Conservation (phyloP, 2,113 vertebrate genomes). For the Xyrauchen texanus region DNA sequence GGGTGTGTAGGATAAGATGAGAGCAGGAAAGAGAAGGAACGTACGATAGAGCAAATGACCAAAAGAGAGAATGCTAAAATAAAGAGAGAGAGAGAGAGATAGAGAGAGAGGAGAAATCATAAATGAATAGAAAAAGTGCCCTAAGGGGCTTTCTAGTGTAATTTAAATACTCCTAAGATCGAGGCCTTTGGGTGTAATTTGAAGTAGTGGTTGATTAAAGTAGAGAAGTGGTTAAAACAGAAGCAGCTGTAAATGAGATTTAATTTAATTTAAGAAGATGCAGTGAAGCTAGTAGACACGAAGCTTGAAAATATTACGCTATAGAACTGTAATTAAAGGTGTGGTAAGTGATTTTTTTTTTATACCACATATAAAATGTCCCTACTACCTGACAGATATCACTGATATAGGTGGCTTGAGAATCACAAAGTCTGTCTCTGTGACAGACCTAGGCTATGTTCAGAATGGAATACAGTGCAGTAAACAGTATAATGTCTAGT, state of each 20-base stretch:
- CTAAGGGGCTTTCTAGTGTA: not conserved
- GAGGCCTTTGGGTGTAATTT: conserved; percentile 36
- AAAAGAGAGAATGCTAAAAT: not conserved
- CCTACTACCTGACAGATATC: too few relatives aligned
- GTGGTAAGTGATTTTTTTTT: too few relatives aligned
- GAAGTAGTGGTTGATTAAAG: conserved; percentile 24
- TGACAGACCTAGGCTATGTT: too few relatives aligned
- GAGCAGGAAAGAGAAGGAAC: conserved; percentile 4
- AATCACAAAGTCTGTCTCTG: too few relatives aligned
- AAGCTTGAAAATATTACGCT: not conserved
- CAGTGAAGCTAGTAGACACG: not conserved
- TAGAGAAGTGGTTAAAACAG: not conserved
- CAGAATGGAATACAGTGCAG: too few relatives aligned
- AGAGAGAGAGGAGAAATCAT: not conserved
- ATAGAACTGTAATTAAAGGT: not conserved
- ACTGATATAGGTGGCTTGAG: too few relatives aligned
- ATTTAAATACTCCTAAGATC: conserved; percentile 4
- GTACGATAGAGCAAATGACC: conserved; percentile 10
- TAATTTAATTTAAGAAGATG: conserved; percentile 24
- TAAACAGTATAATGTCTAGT: too few relatives aligned
- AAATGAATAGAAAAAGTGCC: conserved; percentile 32
- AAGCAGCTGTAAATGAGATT: conserved; percentile 26
- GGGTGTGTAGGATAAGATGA: too few relatives aligned
- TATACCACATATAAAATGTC: too few relatives aligned
- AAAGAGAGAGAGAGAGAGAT: too few relatives aligned